Evolutionary conservation across 2,113 vertebrate genomes (phyloP), one percentile per base, ranked within the genome.

Genomic region (Ia io): DNA sequence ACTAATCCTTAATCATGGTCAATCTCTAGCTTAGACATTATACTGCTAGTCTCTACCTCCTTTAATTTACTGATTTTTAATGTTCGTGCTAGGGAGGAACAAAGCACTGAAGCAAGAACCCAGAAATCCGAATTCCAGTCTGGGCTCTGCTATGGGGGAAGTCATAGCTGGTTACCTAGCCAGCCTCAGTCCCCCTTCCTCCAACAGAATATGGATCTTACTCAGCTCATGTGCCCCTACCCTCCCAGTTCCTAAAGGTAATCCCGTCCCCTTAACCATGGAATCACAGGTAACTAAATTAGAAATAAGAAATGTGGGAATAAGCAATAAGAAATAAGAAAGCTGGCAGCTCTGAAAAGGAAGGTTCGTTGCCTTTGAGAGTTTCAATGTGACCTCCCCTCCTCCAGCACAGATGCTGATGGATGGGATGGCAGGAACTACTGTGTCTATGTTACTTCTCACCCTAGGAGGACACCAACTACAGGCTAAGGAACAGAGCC

Each of bases 341-440:
- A 61, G 59, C 28, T 28, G 32, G 70, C 0, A 1, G 32, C 32
- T 25, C 63, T 49, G 30, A 30, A 14, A 53, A 79, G 40, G 63
- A 92, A 35, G 9, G 18, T n/a, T 47, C 1, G 0, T 17, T 51
- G 4, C 35, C 32, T 5, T 80, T n/a, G 67, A 49, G 40, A 10
- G 30, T 73, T 32, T 37, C 28, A 22, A 1, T 37, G 10, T 2
- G 25, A 53, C 49, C 6, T 20, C n/a, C 16, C 63, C 37, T 9
- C 20, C 12, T 11, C n/a, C 44, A 25, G 37, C 14, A 37, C 30
- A 44, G 80, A 40, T n/a, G 20, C 22, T 67, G 4, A 18, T 69
- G 16, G 11, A 6, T 2, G 22, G 6, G 14, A n/a, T 2, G 4
- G 40, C 1, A 1, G 30, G 30, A 73, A 8, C 3, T 10, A 9